A percentile compares a stretch with the other conserved stretches of the same genome.
Conservation (phyloP, 1,140 invertebrate species). For the Pygmarrhopalites habei region DNA sequence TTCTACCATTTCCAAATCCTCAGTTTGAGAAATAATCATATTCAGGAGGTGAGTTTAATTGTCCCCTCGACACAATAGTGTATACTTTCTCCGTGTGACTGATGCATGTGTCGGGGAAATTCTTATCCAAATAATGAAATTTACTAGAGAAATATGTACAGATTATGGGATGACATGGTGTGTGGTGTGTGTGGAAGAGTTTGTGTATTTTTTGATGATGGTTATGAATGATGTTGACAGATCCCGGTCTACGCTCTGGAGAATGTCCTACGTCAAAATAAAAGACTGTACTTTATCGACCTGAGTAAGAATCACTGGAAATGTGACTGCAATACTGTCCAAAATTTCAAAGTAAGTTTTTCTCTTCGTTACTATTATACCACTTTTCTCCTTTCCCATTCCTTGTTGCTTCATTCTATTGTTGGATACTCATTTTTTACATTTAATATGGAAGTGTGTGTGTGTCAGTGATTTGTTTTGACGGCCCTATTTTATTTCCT, state of each 20-base stretch:
- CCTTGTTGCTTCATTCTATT: no score
- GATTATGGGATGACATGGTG: no score
- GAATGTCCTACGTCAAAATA: conserved; percentile 63
- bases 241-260: conserved; percentile 68
- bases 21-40: conserved; percentile 61
- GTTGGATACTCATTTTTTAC: no score
- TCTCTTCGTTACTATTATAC: no score
- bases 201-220: background rate
- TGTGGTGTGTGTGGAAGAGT: background rate
- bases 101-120: background rate
- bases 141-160: no score
- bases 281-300: conserved; percentile 57
- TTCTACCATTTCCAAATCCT: conserved; percentile 64
- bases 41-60: conserved; percentile 54
- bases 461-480: no score
- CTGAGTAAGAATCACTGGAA: conserved; percentile 71
- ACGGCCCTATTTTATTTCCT: no score
- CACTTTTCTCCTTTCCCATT: no score
- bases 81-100: background rate
- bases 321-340: conserved; percentile 70
- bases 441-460: no score
- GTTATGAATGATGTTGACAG: conserved; percentile 43
- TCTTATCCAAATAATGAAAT: background rate
- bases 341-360: conserved; percentile 56
- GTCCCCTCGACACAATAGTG: no score